phyloP scores from a whole-genome alignment of 2,113 vertebrate genomes.

The Ophiodon elongatus region DNA sequence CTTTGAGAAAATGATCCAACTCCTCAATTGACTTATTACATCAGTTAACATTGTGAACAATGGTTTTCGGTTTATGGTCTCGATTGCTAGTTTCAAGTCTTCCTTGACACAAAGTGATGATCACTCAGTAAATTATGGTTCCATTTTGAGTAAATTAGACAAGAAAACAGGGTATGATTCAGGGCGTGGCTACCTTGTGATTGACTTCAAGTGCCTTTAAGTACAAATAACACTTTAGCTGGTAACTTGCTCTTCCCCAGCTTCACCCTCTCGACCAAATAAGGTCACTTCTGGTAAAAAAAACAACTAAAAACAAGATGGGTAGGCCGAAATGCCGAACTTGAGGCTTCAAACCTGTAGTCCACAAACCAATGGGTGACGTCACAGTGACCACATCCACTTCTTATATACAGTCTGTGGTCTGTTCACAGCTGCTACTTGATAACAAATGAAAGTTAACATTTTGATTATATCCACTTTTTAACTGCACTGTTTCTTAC shows the following conservation, averaged over 20 bases:
- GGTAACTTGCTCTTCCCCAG: no score
- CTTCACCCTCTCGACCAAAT: neutral
- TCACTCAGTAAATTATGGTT: neutral
- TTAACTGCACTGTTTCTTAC: neutral
- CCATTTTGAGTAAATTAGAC: neutral
- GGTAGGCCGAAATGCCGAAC: neutral
- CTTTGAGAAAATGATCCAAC: no score
- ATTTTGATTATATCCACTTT: slow-evolving; percentile 12
- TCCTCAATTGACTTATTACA: no score
- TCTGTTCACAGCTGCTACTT: neutral
- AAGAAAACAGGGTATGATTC: neutral
- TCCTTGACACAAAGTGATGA: neutral
- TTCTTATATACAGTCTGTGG: neutral
- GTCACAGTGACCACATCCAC: neutral
- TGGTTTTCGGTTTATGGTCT: no score
- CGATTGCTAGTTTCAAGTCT: no score
- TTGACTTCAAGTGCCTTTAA: no score
- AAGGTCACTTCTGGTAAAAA: neutral
- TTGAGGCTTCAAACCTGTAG: neutral
- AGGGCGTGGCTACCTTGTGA: neutral
- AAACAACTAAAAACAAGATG: neutral
- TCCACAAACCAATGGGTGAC: neutral
- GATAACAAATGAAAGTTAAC: neutral
- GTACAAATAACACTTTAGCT: no score
- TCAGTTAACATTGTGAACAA: no score